Percentiles rank a stretch among this genome's conserved stretches.
phyloP scores from a whole-genome alignment of 2,888 invertebrate species.

The Dusona sp. region DNA sequence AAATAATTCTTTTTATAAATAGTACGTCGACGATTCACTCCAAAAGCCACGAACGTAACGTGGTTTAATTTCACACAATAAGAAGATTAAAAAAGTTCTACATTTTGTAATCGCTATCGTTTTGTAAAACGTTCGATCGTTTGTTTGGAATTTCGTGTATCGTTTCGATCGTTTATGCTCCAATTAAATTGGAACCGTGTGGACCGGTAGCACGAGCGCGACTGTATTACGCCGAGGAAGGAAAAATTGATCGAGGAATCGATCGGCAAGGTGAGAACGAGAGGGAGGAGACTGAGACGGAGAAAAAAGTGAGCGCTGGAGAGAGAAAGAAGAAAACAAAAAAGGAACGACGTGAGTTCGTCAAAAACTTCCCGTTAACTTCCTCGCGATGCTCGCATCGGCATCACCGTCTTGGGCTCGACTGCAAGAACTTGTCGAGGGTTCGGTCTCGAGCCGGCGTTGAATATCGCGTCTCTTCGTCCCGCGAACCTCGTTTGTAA shows the following conservation, averaged over 20 bases:
- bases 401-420: conserved; percentile 77
- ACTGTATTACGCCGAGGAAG: neutral
- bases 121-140: neutral
- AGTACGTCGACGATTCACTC: neutral
- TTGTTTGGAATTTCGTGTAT: neutral
- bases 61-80: neutral
- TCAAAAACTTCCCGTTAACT: conserved; percentile 67
- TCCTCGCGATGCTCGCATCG: conserved; percentile 70
- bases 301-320: neutral
- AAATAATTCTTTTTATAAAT: neutral
- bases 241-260: conserved; percentile 23
- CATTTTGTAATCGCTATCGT: neutral
- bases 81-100: neutral
- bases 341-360: conserved; percentile 2
- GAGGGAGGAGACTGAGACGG: neutral
- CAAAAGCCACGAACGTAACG: neutral
- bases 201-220: conserved; percentile 30
- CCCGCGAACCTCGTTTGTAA: conserved; percentile 32
- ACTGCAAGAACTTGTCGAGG: conserved; percentile 72
- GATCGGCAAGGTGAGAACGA: conserved; percentile 9
- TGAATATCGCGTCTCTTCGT: conserved; percentile 61
- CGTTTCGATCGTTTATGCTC: neutral
- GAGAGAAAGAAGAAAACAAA: conserved; percentile 36
- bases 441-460: conserved; percentile 62
- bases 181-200: neutral